Evolutionary conservation across 2,888 invertebrate species (phyloP), one percentile per base, ranked within the genome.

Genomic region (Exocentrus adspersus): DNA sequence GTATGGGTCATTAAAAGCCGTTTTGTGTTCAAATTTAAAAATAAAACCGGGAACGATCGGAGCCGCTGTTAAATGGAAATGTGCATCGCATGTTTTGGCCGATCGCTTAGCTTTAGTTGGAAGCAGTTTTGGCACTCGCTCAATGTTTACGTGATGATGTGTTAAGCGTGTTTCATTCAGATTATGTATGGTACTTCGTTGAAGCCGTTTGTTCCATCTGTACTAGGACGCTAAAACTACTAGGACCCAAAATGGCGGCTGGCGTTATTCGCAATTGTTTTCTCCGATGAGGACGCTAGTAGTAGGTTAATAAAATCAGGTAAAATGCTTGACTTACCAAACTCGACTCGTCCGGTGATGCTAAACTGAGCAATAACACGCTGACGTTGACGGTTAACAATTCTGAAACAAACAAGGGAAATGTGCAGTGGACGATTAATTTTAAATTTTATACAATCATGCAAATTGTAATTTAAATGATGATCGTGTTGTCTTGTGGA

Each of bases 311-410:
- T 28, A 28, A 28, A 28, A 28, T 28, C 28, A 28, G 3, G 7
- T 6, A 28, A 28, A 28, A 37, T 50, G 14, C 7, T 14, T n/a
- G 42, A 74, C 91, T 93, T 88, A 95, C 95, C 91, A 96, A 88
- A 87, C 95, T 95, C 81, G 95, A 95, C 86, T 96, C 96, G 85
- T 96, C 96, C 73, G 96, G 96, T 76, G 96, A 96, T 78, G 95
- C 95, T 85, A 96, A 89, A 86, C 95, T 95, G 82, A 96, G 89
- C 79, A 96, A 89, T 83, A 95, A 87, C 77, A 96, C 95, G 85
- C 94, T 95, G 83, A 96, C 94, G 86, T 95, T 95, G 75, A 96
- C 95, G 78, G 92, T 92, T 84, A 95, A 88, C 80, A 93, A 92
- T 85, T 93, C 95, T 95, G 89, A 79, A 91, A 87, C 80, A 84